Base-by-base conservation (phyloP, 1,140 invertebrate genomes). In the Cephus cinctus region DNA sequence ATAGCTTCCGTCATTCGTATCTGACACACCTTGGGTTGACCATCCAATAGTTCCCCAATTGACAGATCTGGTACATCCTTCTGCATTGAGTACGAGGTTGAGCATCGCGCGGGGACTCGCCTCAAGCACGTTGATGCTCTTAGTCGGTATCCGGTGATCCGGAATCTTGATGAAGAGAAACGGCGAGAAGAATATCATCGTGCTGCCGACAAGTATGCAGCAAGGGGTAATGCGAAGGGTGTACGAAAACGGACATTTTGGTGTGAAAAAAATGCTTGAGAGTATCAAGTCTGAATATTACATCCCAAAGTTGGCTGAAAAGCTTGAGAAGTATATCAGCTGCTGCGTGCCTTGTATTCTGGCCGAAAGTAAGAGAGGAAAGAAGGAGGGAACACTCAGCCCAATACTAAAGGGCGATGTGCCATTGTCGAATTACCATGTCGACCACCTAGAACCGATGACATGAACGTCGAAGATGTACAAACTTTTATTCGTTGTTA, bases 101-200 rank as follows among this genome's bases (percentile, higher is more conserved):
- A 59, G 45, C 71, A 76, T 47, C 47, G 69, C 45, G 44, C 43
- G 19, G 70, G 71, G 18, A 50, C 16, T 1, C 40, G 53, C 15
- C 73, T 78, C 65, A 65, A 64, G 44, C 75, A 78, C 50, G 67
- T 69, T 1, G 73, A 79, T 42, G 69, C 72, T 0, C 40, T 78
- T 0, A 77, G 71, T 32, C 54, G 73, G 44, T 57, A 67, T 31
- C 67, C 67, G 12, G 56, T 59, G 2, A 46, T 58, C 49, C 12
- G 38, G 38, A 4, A 20, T 52, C 1, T 23, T 50, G 6, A 47
- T 52, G 36, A 56, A 44, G 15, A 42, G 25, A 21, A 23, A 35
- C 15, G 21, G 36, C 6, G 12, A 44, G 14, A 49, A 49, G 18
- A 42, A 52, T 11, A 15, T 61, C 6, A 27, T 65, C 14, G 61